Evolutionary conservation across 2,888 invertebrate genomes (phyloP), one percentile per base, ranked within the genome.

Genomic region (Drosophila prostipennis): DNA sequence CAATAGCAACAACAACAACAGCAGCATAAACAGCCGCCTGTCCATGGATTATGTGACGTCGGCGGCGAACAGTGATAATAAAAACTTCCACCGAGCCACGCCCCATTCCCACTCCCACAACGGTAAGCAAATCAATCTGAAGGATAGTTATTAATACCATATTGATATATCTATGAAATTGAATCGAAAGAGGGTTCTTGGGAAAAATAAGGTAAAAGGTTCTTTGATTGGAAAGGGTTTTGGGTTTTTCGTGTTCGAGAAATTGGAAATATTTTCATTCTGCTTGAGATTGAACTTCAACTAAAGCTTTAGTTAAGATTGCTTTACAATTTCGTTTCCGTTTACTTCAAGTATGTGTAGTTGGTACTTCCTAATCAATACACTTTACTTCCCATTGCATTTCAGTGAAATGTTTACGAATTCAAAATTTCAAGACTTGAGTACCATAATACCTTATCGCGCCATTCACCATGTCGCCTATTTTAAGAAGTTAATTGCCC

Each of bases 21-120:
- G 54, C 76, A 78, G 78, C 79, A 43, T 77, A 26, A 64, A 85
- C 14, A 86, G 74, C 49, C 89, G 89, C 39, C 76, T 88, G 60
- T 74, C 89, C 11, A 79, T 89, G 85, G 84, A 84, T 63, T 84
- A 81, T 76, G 83, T 8, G 32, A 52, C 88, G 63, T 65, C 75
- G 69, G 14, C 78, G 48, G 75, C 78, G 64, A 77, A 78, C 82
- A 89, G 89, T 91, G 91, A 91, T 89, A 92, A 91, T 78, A 89
- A 78, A 79, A 88, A 80, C 77, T 89, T 82, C 76, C 89, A 85
- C 79, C 81, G 77, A 56, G 37, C 74, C 54, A 76, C 89, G 72
- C 77, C 89, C 81, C 89, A 84, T 34, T 32, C 54, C 76, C 89
- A 84, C 43, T 32, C 54, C 76, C 91, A 89, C 77, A 91, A 78